Conservation (phyloP, 2,113 vertebrate genomes). For the Spilogale gracilis region DNA sequence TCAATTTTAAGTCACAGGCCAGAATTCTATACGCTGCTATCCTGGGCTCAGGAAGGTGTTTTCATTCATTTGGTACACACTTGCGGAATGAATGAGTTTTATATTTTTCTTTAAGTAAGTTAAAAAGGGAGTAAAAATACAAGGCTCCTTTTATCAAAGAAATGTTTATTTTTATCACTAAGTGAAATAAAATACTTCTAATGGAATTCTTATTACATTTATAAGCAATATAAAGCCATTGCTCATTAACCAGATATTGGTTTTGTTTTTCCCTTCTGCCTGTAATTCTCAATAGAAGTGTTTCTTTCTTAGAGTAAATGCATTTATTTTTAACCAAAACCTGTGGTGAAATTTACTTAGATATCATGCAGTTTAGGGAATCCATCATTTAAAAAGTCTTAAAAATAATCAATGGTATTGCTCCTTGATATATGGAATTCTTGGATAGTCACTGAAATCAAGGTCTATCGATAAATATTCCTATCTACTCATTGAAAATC, state of each 20-base stretch:
- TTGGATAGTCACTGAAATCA: not conserved
- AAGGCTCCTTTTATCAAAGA: constrained; percentile 36
- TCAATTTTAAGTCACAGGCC: not conserved
- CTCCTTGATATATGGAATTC: not conserved
- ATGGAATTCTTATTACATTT: constrained; percentile 39
- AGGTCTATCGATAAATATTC: not conserved
- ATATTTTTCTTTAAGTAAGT: constrained; percentile 25
- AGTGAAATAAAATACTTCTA: not conserved
- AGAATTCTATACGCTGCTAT: not conserved
- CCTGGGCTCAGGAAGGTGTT: not conserved
- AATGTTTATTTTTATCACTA: constrained; percentile 54
- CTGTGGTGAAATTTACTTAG: constrained; percentile 53
- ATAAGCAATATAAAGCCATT: constrained; percentile 58
- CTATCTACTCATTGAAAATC: not conserved
- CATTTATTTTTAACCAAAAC: constrained; percentile 60
- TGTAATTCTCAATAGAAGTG: constrained; percentile 48
- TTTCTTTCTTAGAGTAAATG: constrained; percentile 46
- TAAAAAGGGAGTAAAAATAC: constrained; percentile 38
- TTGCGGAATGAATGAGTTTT: constrained; percentile 42
- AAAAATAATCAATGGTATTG: not conserved
- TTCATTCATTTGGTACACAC: not conserved
- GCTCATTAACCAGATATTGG: constrained; percentile 56
- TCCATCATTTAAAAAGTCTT: not conserved
- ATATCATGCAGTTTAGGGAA: not conserved
- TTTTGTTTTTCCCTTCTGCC: constrained; percentile 10